Evolutionary conservation across 1,140 invertebrate genomes (phyloP).

Genomic region (Pinna nobilis): DNA sequence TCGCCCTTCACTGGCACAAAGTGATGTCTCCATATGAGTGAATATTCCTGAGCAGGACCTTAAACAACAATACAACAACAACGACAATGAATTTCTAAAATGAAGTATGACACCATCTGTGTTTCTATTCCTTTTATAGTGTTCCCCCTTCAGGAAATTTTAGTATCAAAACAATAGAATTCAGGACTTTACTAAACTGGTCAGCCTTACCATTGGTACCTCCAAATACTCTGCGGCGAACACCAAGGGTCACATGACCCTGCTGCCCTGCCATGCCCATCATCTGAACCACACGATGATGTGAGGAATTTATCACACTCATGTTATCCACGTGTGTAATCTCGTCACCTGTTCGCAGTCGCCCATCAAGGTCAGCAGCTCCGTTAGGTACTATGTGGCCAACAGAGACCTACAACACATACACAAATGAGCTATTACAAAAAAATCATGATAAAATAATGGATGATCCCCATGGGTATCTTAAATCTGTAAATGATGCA

Average conservation of each 20-base stretch:
- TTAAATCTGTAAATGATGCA: too few species aligned
- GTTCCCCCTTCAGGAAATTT: too few species aligned
- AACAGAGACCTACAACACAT: constrained; percentile 85
- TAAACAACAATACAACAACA: constrained; percentile 13
- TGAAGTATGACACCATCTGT: too few species aligned
- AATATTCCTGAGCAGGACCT: too few species aligned
- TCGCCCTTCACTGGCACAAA: too few species aligned
- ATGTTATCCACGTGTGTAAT: constrained; percentile 86
- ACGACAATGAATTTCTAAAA: too few species aligned
- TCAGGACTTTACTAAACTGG: not conserved
- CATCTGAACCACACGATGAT: constrained; percentile 91
- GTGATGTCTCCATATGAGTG: too few species aligned
- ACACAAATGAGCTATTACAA: too few species aligned
- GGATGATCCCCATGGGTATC: too few species aligned
- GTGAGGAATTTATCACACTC: constrained; percentile 89
- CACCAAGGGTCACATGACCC: constrained; percentile 79
- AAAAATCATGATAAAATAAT: too few species aligned
- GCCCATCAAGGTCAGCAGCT: constrained; percentile 90
- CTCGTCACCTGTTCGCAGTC: constrained; percentile 90
- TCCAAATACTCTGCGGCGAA: constrained; percentile 65
- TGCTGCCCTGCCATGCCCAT: constrained; percentile 89
- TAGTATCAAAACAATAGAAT: not conserved
- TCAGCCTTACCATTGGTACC: too few species aligned
- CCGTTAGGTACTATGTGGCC: constrained; percentile 96
- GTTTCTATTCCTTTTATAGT: too few species aligned